phyloP scores from a whole-genome alignment of 2,888 invertebrate species.

The Lottia scabra region DNA sequence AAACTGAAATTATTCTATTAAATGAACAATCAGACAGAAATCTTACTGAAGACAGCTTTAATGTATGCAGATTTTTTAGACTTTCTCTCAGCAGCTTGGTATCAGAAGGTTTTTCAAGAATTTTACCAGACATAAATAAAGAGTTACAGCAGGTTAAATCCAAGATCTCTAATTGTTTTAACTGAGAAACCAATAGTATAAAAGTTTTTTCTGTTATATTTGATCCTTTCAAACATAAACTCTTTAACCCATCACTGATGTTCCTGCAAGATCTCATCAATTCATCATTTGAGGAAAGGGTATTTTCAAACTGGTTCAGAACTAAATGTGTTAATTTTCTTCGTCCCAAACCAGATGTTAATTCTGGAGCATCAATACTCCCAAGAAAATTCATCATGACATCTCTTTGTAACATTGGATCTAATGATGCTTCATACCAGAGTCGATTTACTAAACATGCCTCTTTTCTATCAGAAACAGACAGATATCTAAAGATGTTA shows the following conservation, averaged over 20 bases:
- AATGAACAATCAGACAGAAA: conserved; percentile 83
- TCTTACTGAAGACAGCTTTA: conserved; percentile 78
- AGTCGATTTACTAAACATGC: conserved; percentile 77
- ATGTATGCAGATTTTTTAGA: conserved; percentile 71
- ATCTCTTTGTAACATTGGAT: conserved; percentile 74
- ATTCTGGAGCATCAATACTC: conserved; percentile 10
- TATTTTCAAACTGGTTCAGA: conserved; percentile 56
- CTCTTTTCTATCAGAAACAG: conserved; percentile 76
- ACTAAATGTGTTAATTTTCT: conserved; percentile 53
- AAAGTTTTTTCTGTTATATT: conserved; percentile 61
- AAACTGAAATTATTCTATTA: conserved; percentile 76
- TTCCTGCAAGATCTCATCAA: conserved; percentile 53
- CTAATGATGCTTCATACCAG: conserved; percentile 79
- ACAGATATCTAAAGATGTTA: conserved; percentile 61
- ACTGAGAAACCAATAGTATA: conserved; percentile 52
- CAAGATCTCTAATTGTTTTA: conserved; percentile 73
- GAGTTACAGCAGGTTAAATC: conserved; percentile 78
- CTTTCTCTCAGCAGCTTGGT: conserved; percentile 34
- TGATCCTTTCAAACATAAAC: conserved; percentile 58
- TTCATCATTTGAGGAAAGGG: conserved; percentile 40
- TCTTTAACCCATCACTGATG: conserved; percentile 47
- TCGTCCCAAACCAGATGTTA: conserved; percentile 34
- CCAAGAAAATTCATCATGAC: conserved; percentile 71
- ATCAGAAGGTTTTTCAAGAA: conserved; percentile 76
- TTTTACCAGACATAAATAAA: conserved; percentile 80